Conservation (phyloP, 2,797 vertebrate species). For the Tapirus indicus region DNA sequence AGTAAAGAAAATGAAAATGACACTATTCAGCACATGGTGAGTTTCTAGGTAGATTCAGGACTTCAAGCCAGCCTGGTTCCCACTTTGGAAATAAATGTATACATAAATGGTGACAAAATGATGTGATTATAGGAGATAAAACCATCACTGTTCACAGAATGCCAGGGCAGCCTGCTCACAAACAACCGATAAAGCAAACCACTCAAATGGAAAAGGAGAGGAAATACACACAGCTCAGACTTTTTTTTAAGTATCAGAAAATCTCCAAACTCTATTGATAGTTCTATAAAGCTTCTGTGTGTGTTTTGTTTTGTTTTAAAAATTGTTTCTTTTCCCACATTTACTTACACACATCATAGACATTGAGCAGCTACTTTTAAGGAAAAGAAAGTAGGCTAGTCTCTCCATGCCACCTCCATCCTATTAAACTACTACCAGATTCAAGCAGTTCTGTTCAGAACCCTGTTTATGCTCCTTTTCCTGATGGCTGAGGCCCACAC, state of each 20-base stretch:
- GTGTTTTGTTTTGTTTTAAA: neutral
- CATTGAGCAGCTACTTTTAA: neutral
- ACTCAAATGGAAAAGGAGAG: slow-evolving; percentile 11
- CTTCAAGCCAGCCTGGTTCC: slow-evolving; percentile 11
- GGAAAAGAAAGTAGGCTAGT: neutral
- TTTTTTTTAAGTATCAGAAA: slow-evolving; percentile 37
- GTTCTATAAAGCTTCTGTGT: neutral
- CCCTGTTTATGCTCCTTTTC: neutral
- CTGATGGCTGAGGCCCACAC: neutral
- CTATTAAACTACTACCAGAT: neutral
- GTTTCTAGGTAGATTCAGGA: slow-evolving; percentile 77
- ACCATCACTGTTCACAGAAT: neutral
- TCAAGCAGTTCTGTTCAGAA: neutral
- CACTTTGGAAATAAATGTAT: neutral
- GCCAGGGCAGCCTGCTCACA: neutral
- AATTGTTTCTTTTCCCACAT: neutral
- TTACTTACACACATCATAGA: neutral
- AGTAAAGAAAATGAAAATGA: slow-evolving; percentile 34
- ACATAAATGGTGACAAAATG: slow-evolving; percentile 61
- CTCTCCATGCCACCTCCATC: accelerated
- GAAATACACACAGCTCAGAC: neutral
- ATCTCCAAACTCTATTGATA: slow-evolving; percentile 39
- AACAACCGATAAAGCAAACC: neutral
- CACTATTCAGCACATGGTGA: slow-evolving; percentile 69
- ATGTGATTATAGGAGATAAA: neutral